Evolutionary conservation across 2,888 invertebrate genomes (phyloP), one percentile per base, ranked within the genome.

Genomic region (Leptinotarsa rubiginosa): DNA sequence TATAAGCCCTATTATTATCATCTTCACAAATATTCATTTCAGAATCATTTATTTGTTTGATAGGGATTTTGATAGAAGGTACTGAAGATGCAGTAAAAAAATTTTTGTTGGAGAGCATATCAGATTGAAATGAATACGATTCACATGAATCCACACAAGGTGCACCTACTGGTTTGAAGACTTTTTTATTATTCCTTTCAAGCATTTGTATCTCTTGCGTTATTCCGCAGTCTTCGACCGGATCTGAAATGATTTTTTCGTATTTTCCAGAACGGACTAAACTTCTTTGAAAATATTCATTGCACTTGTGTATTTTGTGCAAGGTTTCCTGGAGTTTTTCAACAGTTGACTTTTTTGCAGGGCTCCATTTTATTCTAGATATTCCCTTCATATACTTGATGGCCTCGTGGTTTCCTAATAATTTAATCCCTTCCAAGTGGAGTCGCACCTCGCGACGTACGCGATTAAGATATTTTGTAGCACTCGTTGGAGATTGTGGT

Each of bases 321-420:
- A 76, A 47, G 10, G 65, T 50, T 13, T 22, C 15, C 16, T 73
- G 31, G 31, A 76, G 69, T 31, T 65, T 73, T 41, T 73, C 69
- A 4, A 50, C 59, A 41, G 16, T 50, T 69, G 41, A 65, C 47
- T 71, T 54, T 15, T 66, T 69, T n/a, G 22, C 16, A 59, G 52
- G 13, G 22, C 16, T 73, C 47, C 69, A 10, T 41, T 71, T 73
- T 47, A 71, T 50, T 62, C 69, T 70, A 13, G 71, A 70, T 52
- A 76, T 69, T 20, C 41, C 49, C 41, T 69, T 71, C 71, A 73
- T 73, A 20, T 70, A 73, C 1, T 69, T 69, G 0, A 20, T 12
- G 10, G 65, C 54, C 59, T 73, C 50, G 16, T 22, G 18, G 62
- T 50, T 62, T 22, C 73, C 66, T 52, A 73, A 56, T 52, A 73